Evolutionary conservation across 2,888 invertebrate species (phyloP).

Genomic region (Dolichomitus sp.): DNA sequence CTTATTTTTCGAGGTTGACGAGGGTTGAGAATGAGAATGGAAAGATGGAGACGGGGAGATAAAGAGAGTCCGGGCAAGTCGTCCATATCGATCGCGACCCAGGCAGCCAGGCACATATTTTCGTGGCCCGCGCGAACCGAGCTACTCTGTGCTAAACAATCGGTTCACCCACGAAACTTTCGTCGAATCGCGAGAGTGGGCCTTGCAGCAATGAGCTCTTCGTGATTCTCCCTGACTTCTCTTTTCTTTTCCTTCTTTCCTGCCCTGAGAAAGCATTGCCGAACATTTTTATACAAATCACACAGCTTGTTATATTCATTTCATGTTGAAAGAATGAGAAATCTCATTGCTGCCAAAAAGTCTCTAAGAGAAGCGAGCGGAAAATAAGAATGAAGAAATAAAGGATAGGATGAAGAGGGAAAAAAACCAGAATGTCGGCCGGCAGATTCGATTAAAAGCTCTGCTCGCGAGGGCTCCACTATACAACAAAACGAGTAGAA

Average conservation of each 20-base stretch:
- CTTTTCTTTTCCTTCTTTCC: neutral
- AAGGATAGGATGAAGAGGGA: neutral
- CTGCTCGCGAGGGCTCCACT: neutral
- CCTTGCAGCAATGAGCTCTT: constrained; percentile 28
- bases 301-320: constrained; percentile 16
- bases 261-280: neutral
- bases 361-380: neutral
- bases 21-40: constrained; percentile 67
- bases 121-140: constrained; percentile 20
- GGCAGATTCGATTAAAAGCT: constrained; percentile 53
- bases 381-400: neutral
- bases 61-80: constrained; percentile 35
- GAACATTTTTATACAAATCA: constrained; percentile 14
- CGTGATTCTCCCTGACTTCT: constrained; percentile 28
- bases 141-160: constrained; percentile 40
- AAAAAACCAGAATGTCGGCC: constrained; percentile 26
- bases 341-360: constrained; percentile 27
- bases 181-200: constrained; percentile 27
- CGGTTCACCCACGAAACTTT: constrained; percentile 45
- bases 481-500: constrained; percentile 5
- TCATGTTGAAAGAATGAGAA: constrained; percentile 24
- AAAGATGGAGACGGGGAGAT: constrained; percentile 31
- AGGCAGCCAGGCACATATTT: constrained; percentile 46
- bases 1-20: constrained; percentile 72
- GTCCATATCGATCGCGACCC: constrained; percentile 54